Conservation (phyloP, 1,140 invertebrate species). For the Leptopilina boulardi region DNA sequence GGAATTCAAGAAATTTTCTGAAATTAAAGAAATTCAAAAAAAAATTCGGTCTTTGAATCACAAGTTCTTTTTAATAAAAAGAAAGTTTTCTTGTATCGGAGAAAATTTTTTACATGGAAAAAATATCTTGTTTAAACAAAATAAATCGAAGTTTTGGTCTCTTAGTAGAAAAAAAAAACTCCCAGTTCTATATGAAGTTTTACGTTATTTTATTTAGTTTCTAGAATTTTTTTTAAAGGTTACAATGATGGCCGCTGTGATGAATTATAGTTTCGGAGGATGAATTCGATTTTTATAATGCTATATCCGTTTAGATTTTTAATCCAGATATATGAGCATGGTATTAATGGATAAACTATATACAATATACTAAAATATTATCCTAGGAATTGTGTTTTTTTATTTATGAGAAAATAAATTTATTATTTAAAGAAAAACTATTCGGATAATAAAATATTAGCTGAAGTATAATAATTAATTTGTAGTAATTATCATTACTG, state of each 20-base stretch:
- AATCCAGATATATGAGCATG: background rate
- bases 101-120: too few species aligned
- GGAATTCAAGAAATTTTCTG: too few species aligned
- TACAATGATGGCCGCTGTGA: background rate
- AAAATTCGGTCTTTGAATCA: too few species aligned
- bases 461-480: background rate
- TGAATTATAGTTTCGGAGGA: background rate
- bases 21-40: too few species aligned
- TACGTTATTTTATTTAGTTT: background rate
- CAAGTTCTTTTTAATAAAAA: too few species aligned
- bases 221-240: background rate
- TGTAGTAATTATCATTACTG: too few species aligned
- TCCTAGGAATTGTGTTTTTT: background rate
- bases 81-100: too few species aligned
- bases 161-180: background rate
- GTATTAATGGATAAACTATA: background rate
- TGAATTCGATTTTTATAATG: background rate
- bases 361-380: background rate
- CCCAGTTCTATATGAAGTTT: background rate
- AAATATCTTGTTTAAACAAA: too few species aligned
- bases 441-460: too few species aligned
- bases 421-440: background rate
- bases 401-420: background rate
- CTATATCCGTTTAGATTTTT: background rate
- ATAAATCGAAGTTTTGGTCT: background rate